Evolutionary conservation across 2,797 vertebrate species (phyloP).

Genomic region (Glyptemys insculpta): DNA sequence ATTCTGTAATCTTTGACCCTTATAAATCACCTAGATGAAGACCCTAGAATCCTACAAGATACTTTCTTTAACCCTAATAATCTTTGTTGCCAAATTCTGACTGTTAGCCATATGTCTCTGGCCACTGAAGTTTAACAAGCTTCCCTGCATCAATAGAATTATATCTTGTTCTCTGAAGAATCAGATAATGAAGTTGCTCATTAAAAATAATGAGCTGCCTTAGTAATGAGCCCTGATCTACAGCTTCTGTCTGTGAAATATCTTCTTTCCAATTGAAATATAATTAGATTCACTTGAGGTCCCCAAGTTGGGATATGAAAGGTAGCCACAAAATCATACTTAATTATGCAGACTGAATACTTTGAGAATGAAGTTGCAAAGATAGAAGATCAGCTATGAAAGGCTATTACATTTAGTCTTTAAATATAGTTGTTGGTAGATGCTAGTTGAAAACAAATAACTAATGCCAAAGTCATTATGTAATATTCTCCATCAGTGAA

Average conservation of each 20-base stretch:
- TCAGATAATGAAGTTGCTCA: constrained; percentile 79
- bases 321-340: constrained; percentile 61
- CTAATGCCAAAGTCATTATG: not conserved
- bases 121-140: constrained; percentile 72
- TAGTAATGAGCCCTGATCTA: constrained; percentile 79
- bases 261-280: constrained; percentile 75
- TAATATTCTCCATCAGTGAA: not conserved
- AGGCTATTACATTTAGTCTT: not conserved
- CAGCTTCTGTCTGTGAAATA: constrained; percentile 70
- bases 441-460: constrained; percentile 30
- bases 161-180: constrained; percentile 67
- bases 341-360: constrained; percentile 69
- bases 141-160: constrained; percentile 64
- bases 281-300: constrained; percentile 76
- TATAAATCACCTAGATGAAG: not conserved
- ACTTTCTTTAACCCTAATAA: constrained; percentile 49
- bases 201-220: constrained; percentile 84
- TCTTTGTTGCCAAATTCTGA: constrained; percentile 31
- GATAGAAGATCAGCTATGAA: not conserved
- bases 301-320: constrained; percentile 69
- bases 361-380: constrained; percentile 34
- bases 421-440: constrained; percentile 25
- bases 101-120: constrained; percentile 52
- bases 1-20: not conserved
- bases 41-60: not conserved